phyloP scores from a whole-genome alignment of 2,113 vertebrate genomes.

The Menidia beryllina region DNA sequence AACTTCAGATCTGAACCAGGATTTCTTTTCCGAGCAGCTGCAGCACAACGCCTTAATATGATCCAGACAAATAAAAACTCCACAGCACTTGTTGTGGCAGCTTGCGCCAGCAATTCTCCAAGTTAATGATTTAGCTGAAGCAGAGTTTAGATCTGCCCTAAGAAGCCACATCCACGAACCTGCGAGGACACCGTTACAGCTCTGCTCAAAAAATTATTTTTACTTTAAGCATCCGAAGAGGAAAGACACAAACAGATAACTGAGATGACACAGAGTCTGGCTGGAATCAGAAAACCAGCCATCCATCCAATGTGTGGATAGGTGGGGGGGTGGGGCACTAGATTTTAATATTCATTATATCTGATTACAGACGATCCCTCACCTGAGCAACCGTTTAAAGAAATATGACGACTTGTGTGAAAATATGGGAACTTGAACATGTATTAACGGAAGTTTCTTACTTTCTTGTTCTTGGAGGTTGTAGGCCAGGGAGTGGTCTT shows the following conservation, averaged over 20 bases:
- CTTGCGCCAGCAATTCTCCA: conserved; percentile 14
- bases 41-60: conserved; percentile 10
- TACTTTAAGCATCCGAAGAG: too few relatives aligned
- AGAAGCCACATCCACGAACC: conserved; percentile 28
- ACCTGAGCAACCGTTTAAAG: neutral
- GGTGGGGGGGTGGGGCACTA: too few relatives aligned
- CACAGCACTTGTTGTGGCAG: conserved; percentile 18
- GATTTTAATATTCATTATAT: too few relatives aligned
- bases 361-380: neutral
- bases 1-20: conserved; percentile 18
- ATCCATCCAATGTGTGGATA: too few relatives aligned
- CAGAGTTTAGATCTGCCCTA: conserved; percentile 22
- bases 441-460: conserved; percentile 78
- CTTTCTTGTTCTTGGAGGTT: conserved; percentile 98
- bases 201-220: too few relatives aligned
- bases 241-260: too few relatives aligned
- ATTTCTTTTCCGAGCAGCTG: conserved; percentile 28
- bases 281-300: too few relatives aligned
- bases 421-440: neutral
- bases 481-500: conserved; percentile 95
- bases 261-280: too few relatives aligned
- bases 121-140: conserved; percentile 20
- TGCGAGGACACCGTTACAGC: conserved; percentile 9
- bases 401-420: neutral
- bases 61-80: conserved; percentile 7